Base-by-base conservation (phyloP, 2,888 invertebrate genomes). In the Drosophila robusta region DNA sequence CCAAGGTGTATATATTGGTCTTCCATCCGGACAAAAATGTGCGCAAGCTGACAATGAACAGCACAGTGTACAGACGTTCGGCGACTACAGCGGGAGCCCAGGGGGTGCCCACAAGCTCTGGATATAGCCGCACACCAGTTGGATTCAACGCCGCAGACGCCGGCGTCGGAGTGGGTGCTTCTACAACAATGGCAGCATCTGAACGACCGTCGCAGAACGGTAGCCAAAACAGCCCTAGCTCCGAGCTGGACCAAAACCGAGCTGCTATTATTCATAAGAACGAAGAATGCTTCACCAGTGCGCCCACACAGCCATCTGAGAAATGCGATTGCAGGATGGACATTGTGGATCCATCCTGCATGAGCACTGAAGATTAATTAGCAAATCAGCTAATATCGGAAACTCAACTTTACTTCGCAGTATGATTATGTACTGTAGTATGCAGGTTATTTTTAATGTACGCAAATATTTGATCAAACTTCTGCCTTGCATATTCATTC, bases 21-120 rank as follows among this genome's bases (percentile, higher is more conserved):
- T 95, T 95, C 88, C 96, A 96, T 90, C 96, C 96, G 0, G 95
- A 95, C 91, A 96, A 96, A 90, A 96, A 96, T 89, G 95, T 95
- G 3, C 93, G 96, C 3, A 91, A 91, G 55, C 61, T 91, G 36
- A 91, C 91, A 1, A 91, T 91, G 91, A 91, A 91, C 39, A 91
- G 90, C 56, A 90, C 90, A 0, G 91, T 91, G 3, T 91, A 91
- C 41, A 65, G 90, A 38, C 86, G 90, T 4, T 90, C 90, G 2
- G 90, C 83, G 0, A 75, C 77, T 7, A 70, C 87, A 6, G 70
- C 75, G 24, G 81, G 78, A 0, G 70, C 39, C 5, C 86, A 70
- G 4, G 83, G 69, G 3, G 65, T 62, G 0, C 66, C 74, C 1
- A 82, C 71, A 16, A 87, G 85, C 32, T 85, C 87, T 3, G 89